phyloP scores from a whole-genome alignment of 1,140 invertebrate genomes.

The Zaprionus nigranus region DNA sequence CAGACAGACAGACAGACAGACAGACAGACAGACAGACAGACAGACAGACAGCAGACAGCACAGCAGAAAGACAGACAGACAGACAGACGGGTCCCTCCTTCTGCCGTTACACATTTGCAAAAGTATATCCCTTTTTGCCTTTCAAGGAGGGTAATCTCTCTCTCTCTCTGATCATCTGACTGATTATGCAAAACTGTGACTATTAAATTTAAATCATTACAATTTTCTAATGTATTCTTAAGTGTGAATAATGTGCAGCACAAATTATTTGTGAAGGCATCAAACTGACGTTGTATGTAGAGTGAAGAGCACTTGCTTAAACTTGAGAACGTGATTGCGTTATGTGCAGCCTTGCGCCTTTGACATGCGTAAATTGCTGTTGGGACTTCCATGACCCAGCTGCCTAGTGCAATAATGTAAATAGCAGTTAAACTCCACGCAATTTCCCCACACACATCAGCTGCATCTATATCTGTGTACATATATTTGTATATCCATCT shows the following conservation, averaged over 20 bases:
- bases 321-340: background rate
- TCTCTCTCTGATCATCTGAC: no score
- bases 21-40: no score
- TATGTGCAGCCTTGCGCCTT: background rate
- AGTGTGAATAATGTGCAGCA: background rate
- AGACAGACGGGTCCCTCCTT: no score
- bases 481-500: slow-evolving; percentile 11
- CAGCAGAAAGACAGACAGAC: no score
- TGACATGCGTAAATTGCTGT: background rate
- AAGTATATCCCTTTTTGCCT: no score
- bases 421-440: slow-evolving; percentile 24
- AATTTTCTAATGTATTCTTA: background rate
- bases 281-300: background rate
- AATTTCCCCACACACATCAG: slow-evolving; percentile 13
- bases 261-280: background rate
- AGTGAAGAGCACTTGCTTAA: no score
- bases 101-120: no score
- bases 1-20: no score
- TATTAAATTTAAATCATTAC: background rate
- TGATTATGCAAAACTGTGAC: background rate
- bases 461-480: background rate
- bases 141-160: no score
- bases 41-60: no score
- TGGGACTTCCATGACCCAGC: background rate
- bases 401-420: slow-evolving; percentile 13